Conservation (phyloP, 2,888 invertebrate species). For the Lasioglossum pauxillum region DNA sequence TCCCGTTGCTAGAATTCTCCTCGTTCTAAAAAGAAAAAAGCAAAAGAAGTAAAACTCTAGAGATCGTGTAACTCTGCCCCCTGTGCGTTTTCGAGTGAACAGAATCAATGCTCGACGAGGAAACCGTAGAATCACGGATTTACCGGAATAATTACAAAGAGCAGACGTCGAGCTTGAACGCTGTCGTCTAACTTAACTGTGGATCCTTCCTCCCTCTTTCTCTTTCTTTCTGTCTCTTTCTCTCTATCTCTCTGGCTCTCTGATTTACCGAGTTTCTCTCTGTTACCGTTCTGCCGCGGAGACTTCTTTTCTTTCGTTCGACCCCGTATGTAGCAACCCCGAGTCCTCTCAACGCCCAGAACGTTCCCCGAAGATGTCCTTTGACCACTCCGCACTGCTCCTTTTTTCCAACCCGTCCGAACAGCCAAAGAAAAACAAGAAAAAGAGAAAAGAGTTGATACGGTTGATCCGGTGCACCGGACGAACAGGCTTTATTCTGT, state of each 20-base stretch:
- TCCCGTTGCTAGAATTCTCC: not conserved
- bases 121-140: not conserved
- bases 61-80: not conserved
- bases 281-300: conserved; percentile 11
- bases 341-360: not conserved
- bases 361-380: not conserved
- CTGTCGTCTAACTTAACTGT: conserved; percentile 33
- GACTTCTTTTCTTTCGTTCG: not conserved
- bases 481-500: conserved; percentile 30
- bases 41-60: not conserved
- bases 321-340: not conserved
- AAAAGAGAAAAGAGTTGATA: not conserved
- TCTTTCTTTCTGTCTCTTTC: conserved; percentile 45
- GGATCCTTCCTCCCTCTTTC: conserved; percentile 33
- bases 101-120: not conserved
- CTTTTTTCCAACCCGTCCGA: not conserved
- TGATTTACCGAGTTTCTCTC: conserved; percentile 9
- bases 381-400: not conserved
- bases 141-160: not conserved
- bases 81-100: not conserved
- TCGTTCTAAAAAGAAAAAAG: not conserved
- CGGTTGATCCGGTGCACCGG: conserved; percentile 23
- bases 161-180: conserved; percentile 13
- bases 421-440: not conserved
- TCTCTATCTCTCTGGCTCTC: conserved; percentile 41